These are phyloP conservation scores for Tetrao urogallus DNA, from an alignment of 2,113 vertebrate species.

Conservation along the genomic window DNA sequence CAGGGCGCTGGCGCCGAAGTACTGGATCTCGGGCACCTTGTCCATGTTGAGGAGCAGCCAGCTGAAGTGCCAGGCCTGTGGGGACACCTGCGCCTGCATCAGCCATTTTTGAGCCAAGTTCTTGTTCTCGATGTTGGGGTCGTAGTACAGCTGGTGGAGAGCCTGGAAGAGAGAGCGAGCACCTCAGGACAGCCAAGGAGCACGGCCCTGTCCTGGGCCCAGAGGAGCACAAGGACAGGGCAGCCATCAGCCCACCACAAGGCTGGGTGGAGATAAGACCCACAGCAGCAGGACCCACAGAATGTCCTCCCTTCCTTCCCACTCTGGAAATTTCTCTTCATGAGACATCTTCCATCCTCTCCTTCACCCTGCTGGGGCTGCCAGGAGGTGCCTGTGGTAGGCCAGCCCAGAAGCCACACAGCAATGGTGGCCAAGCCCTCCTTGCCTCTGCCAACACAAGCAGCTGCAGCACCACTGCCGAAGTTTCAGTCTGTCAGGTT, in stretches of 20 bases:
- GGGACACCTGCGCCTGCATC: constrained; percentile 98
- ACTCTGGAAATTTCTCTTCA: constrained; percentile 14
- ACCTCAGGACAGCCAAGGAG: constrained; percentile 31
- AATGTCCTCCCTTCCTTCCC: background rate
- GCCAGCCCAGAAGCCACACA: background rate
- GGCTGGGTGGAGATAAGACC: rapidly evolving
- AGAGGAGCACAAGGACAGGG: background rate
- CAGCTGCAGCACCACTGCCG: background rate
- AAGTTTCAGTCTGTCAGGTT: background rate
- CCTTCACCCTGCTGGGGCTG: background rate
- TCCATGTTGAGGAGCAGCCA: constrained; percentile 94
- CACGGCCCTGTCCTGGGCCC: background rate
- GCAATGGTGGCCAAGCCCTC: background rate
- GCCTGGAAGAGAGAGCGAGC: constrained; percentile 81
- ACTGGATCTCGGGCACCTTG: constrained; percentile 99
- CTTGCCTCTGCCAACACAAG: background rate
- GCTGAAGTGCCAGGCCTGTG: constrained; percentile 99
- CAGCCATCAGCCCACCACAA: background rate
- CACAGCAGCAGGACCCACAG: background rate
- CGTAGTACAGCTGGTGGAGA: constrained; percentile 97
- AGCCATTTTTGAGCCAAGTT: constrained; percentile 99
- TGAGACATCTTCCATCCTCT: background rate
- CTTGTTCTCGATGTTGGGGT: constrained; percentile 99
- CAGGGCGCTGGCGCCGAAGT: constrained; percentile 96
- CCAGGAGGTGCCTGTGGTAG: background rate